These are phyloP conservation scores for Sciurus carolinensis DNA, from an alignment of 2,797 vertebrate species.

Conservation along the genomic window DNA sequence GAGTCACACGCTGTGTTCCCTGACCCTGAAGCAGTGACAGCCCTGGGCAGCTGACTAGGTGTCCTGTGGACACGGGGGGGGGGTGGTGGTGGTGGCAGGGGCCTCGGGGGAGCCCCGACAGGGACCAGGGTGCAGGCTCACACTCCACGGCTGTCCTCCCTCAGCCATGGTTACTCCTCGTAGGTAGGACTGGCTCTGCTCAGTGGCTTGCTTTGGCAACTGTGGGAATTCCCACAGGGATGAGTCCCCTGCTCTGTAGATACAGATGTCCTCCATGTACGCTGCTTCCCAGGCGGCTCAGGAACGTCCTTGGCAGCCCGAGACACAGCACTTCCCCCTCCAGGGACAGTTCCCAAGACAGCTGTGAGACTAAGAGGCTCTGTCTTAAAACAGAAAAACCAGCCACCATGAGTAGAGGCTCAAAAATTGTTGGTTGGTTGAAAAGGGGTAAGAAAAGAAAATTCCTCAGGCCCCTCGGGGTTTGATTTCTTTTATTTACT, in stretches of 20 bases:
- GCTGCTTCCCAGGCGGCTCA: background rate
- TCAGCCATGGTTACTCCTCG: accelerated
- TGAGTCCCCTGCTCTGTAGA: background rate
- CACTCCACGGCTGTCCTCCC: accelerated
- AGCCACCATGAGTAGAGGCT: background rate
- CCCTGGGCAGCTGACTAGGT: background rate
- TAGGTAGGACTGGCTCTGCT: background rate
- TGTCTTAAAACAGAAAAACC: background rate
- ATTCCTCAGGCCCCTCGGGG: background rate
- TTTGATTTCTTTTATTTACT: background rate
- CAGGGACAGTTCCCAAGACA: background rate
- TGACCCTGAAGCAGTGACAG: accelerated
- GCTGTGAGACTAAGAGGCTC: background rate
- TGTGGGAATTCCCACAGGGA: background rate
- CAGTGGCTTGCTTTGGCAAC: background rate
- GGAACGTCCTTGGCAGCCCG: background rate
- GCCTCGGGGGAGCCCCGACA: background rate
- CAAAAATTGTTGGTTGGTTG: background rate
- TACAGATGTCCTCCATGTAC: background rate
- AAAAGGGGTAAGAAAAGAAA: background rate
- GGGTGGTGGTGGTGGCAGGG: background rate
- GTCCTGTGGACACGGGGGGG: background rate
- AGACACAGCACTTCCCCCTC: background rate
- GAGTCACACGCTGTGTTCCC: accelerated
- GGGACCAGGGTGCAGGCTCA: background rate